Percentiles rank a stretch among this genome's conserved stretches.
Conservation (phyloP, 2,888 invertebrate genomes). For the Hirtodrosophila duncani region DNA sequence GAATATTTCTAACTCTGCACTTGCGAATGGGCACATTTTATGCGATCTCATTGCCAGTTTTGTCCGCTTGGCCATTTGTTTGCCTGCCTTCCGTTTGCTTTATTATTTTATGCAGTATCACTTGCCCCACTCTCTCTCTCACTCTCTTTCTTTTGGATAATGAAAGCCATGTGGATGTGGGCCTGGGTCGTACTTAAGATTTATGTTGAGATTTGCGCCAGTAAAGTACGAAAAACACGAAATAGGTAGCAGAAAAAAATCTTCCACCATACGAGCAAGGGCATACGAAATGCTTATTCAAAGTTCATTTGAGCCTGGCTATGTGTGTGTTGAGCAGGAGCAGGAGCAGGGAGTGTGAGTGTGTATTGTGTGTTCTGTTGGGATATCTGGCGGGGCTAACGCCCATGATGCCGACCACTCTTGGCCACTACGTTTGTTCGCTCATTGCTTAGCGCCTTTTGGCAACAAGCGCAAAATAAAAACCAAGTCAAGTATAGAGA, state of each 20-base stretch:
- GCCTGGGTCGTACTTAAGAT: slow-evolving; percentile 55
- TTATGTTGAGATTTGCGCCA: slow-evolving; percentile 67
- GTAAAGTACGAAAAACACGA: slow-evolving; percentile 44
- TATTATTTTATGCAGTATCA: slow-evolving; percentile 52
- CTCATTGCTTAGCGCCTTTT: slow-evolving; percentile 34
- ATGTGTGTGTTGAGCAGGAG: slow-evolving; percentile 5
- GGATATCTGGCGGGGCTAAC: slow-evolving; percentile 37
- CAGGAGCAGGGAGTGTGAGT: slow-evolving; percentile 3
- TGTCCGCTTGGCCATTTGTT: slow-evolving; percentile 5
- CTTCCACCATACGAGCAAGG: slow-evolving; percentile 20
- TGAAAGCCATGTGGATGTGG: slow-evolving; percentile 29
- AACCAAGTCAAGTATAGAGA: slow-evolving; percentile 63
- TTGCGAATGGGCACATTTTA: slow-evolving; percentile 27
- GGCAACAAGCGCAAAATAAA: slow-evolving; percentile 22
- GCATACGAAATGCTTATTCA: slow-evolving; percentile 68
- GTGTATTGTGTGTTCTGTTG: slow-evolving; percentile 4
- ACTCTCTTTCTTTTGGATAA: too few species aligned
- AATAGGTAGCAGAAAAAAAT: slow-evolving; percentile 4
- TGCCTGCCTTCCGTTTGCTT: slow-evolving; percentile 20
- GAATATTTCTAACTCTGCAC: slow-evolving; percentile 55
- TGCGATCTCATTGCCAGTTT: slow-evolving; percentile 10
- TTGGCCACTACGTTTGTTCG: slow-evolving; percentile 33
- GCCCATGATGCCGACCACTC: slow-evolving; percentile 42
- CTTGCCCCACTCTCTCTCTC: slow-evolving; percentile 34
- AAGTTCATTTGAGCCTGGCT: slow-evolving; percentile 58